A percentile compares a stretch with the other conserved stretches of the same genome.
These are phyloP conservation scores for Podabrus alpinus DNA, from an alignment of 2,888 invertebrate species.

Conservation along the genomic window DNA sequence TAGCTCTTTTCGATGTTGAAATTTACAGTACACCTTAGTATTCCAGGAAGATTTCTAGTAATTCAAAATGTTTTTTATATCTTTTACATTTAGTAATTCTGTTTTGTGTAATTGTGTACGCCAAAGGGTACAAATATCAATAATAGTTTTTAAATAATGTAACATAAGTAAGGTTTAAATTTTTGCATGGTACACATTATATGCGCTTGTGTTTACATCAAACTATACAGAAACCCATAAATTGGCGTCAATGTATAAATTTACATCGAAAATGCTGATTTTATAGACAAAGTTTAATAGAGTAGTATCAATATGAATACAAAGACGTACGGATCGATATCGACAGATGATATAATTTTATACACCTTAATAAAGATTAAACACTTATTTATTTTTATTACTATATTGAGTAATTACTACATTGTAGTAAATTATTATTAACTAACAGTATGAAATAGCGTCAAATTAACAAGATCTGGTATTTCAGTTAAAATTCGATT, in stretches of 20 bases:
- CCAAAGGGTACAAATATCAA: too few species aligned
- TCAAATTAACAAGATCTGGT: too few species aligned
- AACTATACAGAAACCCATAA: slow-evolving; percentile 1
- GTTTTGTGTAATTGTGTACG: too few species aligned
- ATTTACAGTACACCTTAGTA: too few species aligned
- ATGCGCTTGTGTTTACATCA: background rate
- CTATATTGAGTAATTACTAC: too few species aligned
- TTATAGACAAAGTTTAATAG: slow-evolving; percentile 9
- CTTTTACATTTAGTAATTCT: too few species aligned
- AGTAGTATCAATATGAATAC: background rate
- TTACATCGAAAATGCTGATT: slow-evolving; percentile 8
- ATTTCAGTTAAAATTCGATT: too few species aligned
- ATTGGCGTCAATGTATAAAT: slow-evolving; percentile 11
- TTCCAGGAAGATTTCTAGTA: too few species aligned
- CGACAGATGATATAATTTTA: background rate
- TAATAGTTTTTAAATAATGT: background rate
- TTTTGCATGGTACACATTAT: background rate
- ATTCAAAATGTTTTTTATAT: too few species aligned
- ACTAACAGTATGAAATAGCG: too few species aligned
- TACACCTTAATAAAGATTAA: background rate
- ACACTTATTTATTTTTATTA: background rate
- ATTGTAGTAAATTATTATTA: too few species aligned
- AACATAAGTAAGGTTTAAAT: background rate
- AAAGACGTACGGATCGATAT: background rate
- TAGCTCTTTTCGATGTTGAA: too few species aligned